These are phyloP conservation scores for Rosalia funebris DNA, from an alignment of 2,888 invertebrate genomes.

Conservation along the genomic window DNA sequence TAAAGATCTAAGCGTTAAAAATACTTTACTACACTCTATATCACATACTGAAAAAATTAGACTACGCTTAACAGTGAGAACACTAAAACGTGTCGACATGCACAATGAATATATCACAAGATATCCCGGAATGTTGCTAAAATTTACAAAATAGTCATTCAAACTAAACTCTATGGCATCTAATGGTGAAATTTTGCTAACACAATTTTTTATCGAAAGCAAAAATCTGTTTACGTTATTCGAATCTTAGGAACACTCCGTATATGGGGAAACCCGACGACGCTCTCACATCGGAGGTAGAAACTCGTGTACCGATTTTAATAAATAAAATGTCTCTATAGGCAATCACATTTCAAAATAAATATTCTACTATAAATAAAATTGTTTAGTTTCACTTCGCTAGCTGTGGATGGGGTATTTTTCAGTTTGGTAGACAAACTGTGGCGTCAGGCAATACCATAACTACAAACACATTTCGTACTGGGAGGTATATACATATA, in stretches of 20 bases:
- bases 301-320: conserved; percentile 4
- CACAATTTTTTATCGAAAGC: too few relatives aligned
- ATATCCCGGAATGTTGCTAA: conserved; percentile 7
- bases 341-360: conserved; percentile 1
- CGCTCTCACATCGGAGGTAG: neutral
- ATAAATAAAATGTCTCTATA: conserved; percentile 12
- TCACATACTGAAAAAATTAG: conserved; percentile 19
- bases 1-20: too few relatives aligned
- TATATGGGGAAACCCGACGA: neutral
- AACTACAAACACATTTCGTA: too few relatives aligned
- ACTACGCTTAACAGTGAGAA: conserved; percentile 5
- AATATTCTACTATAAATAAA: neutral
- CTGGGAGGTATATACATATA: too few relatives aligned
- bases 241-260: conserved; percentile 5
- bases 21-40: too few relatives aligned
- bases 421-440: neutral
- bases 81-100: conserved; percentile 19
- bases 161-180: too few relatives aligned
- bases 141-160: neutral
- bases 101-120: conserved; percentile 1
- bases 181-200: too few relatives aligned
- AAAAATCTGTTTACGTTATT: too few relatives aligned
- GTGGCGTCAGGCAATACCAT: too few relatives aligned
- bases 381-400: neutral
- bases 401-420: too few relatives aligned